Percentiles rank a stretch among this genome's conserved stretches.
Conservation (phyloP, 2,888 invertebrate genomes). For the Endotricha flammealis region DNA sequence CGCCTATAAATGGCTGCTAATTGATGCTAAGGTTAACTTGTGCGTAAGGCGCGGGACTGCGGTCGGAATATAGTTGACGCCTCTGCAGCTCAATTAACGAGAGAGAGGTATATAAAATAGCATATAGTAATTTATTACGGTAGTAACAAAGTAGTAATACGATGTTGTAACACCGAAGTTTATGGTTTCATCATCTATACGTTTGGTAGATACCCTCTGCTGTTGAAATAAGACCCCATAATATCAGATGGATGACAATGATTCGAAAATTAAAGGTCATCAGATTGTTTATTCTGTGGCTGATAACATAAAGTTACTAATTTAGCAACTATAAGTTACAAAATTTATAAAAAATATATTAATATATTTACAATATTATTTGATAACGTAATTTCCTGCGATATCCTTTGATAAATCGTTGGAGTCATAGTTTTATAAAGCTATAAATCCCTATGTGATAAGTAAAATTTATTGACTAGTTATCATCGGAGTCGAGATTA, state of each 20-base stretch:
- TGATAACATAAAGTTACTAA: too few relatives aligned
- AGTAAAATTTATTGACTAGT: constrained; percentile 29
- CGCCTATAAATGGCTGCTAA: constrained; percentile 40
- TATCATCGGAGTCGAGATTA: constrained; percentile 27
- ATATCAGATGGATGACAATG: too few relatives aligned
- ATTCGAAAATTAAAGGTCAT: too few relatives aligned
- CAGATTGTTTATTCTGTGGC: too few relatives aligned
- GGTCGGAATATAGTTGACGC: constrained; percentile 42
- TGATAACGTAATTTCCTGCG: constrained; percentile 29
- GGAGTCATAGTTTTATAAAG: constrained; percentile 28
- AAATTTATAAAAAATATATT: too few relatives aligned
- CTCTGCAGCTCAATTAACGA: constrained; percentile 34
- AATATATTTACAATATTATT: too few relatives aligned
- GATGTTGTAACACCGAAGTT: too few relatives aligned
- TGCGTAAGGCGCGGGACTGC: constrained; percentile 32
- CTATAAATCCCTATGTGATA: constrained; percentile 43
- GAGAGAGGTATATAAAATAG: constrained; percentile 9
- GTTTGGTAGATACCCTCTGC: too few relatives aligned
- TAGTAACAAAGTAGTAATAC: not conserved
- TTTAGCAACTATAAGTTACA: too few relatives aligned
- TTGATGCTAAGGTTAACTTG: constrained; percentile 59
- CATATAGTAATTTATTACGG: not conserved
- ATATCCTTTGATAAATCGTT: constrained; percentile 39
- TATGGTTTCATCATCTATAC: not conserved
- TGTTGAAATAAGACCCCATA: too few relatives aligned